These are phyloP conservation scores for Syngnathus typhle DNA, from an alignment of 2,113 vertebrate species.

Conservation along the genomic window DNA sequence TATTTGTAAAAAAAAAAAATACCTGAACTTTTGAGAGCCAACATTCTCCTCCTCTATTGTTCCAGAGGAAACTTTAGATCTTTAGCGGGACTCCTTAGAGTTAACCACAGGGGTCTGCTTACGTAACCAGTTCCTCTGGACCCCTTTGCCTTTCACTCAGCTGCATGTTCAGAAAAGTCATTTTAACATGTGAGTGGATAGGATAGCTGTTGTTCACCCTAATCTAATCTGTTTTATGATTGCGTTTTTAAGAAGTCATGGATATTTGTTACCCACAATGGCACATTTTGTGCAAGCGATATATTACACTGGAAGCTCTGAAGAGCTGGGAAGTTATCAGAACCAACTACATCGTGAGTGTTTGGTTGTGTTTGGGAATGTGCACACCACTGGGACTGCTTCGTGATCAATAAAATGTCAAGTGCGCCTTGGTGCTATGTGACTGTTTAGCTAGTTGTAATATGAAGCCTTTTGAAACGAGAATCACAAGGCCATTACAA, in stretches of 20 bases:
- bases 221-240: neutral
- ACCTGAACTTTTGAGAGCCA: neutral
- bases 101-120: constrained; percentile 27
- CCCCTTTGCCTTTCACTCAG: constrained; percentile 25
- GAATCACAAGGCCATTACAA: neutral
- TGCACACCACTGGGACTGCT: neutral
- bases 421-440: neutral
- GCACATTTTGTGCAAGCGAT: constrained; percentile 46
- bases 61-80: constrained; percentile 5
- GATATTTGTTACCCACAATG: constrained; percentile 20
- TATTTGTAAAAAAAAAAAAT: neutral
- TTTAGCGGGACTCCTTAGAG: constrained; percentile 10
- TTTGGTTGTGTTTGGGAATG: constrained; percentile 28
- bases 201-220: neutral
- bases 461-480: neutral
- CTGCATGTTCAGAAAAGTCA: neutral
- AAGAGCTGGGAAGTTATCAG: constrained; percentile 23
- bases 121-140: constrained; percentile 30
- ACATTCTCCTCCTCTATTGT: neutral
- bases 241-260: constrained; percentile 20
- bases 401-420: neutral
- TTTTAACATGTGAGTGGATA: neutral
- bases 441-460: neutral
- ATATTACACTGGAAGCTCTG: constrained; percentile 20
- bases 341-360: neutral